These are phyloP conservation scores for Lamellibrachia columna DNA, from an alignment of 2,888 invertebrate genomes.

Conservation along the genomic window DNA sequence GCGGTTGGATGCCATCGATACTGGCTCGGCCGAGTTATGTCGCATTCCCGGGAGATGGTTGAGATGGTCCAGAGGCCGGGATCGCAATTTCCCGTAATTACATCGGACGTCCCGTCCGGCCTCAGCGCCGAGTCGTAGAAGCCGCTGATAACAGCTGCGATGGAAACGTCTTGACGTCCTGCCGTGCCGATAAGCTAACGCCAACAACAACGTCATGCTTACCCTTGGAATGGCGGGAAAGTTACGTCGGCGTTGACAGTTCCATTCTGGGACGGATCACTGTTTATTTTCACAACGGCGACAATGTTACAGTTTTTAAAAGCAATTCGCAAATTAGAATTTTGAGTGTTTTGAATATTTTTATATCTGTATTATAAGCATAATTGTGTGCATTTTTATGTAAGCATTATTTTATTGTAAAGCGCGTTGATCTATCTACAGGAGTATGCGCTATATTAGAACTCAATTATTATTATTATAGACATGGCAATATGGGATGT, in stretches of 20 bases:
- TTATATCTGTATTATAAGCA: no score
- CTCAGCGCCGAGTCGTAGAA: not conserved
- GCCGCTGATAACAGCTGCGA: not conserved
- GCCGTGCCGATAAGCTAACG: not conserved
- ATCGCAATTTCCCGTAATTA: not conserved
- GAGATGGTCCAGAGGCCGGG: not conserved
- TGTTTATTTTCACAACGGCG: no score
- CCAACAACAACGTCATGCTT: not conserved
- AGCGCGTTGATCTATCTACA: no score
- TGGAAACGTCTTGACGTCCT: not conserved
- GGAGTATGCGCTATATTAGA: no score
- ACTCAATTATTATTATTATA: no score
- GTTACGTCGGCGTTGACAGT: not conserved
- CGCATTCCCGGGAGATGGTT: not conserved
- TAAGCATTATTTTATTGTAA: no score
- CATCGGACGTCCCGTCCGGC: not conserved
- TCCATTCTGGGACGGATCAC: no score
- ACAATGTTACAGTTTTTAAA: no score
- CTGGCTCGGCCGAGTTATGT: not conserved
- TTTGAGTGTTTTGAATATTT: no score
- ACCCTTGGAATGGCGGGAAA: not conserved
- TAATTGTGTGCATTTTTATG: no score
- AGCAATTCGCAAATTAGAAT: no score
- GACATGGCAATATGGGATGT: no score
- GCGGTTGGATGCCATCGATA: not conserved